Conservation (phyloP, 2,113 vertebrate species). For the Pseudolaguvia tuberculata region DNA sequence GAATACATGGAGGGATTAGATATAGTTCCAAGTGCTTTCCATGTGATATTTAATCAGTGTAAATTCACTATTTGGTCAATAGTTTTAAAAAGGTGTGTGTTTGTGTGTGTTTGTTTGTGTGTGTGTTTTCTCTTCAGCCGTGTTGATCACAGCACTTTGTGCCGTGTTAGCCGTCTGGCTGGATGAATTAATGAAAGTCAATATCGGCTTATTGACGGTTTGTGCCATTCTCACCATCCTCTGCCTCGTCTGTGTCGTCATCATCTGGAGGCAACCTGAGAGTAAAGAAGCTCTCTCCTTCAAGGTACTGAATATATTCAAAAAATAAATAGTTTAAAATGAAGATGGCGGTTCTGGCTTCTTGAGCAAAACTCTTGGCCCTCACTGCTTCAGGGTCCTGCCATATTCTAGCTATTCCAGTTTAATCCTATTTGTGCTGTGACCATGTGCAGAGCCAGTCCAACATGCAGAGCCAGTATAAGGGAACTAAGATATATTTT, state of each 20-base stretch:
- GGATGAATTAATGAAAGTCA: constrained; percentile 48
- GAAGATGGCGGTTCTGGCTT: too few species aligned
- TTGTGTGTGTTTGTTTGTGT: neutral
- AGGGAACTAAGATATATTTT: too few species aligned
- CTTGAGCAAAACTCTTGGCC: too few species aligned
- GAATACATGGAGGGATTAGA: too few species aligned
- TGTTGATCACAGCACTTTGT: constrained; percentile 74
- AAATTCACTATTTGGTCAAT: neutral
- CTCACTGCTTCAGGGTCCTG: too few species aligned
- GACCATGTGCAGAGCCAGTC: too few species aligned
- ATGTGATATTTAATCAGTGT: neutral
- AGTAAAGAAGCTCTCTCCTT: constrained; percentile 78
- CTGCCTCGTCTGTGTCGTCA: constrained; percentile 60
- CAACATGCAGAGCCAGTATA: too few species aligned
- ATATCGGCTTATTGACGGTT: constrained; percentile 33
- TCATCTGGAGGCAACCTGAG: constrained; percentile 88
- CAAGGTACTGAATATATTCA: constrained; percentile 73
- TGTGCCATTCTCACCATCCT: constrained; percentile 65
- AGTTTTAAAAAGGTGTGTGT: neutral
- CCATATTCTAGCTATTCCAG: too few species aligned
- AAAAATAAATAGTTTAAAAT: too few species aligned
- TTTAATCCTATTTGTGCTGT: too few species aligned
- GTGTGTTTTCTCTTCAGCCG: constrained; percentile 61
- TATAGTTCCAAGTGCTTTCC: neutral
- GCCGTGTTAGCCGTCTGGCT: constrained; percentile 70